Base-by-base conservation (phyloP, 2,888 invertebrate species). In the Lasioglossum pauxillum region DNA sequence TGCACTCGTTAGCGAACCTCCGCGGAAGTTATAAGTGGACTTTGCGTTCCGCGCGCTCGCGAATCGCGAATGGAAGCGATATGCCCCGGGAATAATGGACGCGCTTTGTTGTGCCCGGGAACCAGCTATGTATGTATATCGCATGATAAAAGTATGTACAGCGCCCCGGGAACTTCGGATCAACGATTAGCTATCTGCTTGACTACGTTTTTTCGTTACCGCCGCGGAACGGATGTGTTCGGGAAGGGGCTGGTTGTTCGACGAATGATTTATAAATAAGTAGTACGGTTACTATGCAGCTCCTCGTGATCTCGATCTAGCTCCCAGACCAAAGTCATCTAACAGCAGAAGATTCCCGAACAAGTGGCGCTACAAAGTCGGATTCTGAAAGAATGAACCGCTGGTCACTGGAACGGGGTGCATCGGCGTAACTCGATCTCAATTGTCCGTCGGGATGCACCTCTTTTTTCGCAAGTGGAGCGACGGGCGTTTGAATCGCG, bases 401-500 rank as follows among this genome's bases (percentile, higher is more conserved):
- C 27, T 27, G 0, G 27, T 1, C n/a, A 60, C 0, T 27, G n/a
- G 14, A 1, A 14, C 14, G 60, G 27, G 23, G 23, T n/a, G 31
- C 64, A 31, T 35, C 16, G 12, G 23, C 35, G 38, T 38, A 38
- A 49, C 49, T 60, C 49, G 64, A 75, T 57, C 53, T 27, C 23
- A 35, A 57, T 75, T 75, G 49, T 57, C 82, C 38, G 74, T 27
- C 71, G 78, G 19, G 60, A 53, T 53, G 35, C 31, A 23, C 23
- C n/a, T 78, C 53, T 57, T 57, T 74, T 60, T 80, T 49, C n/a
- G 60, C 41, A 46, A 67, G 19, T 31, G 60, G 80, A n/a, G 72
- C 88, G 81, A 82, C 73, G 79, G 86, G 86, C 77, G 88, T 84
- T 92, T 88, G 83, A 90, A 91, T 88, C 83, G 89, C 88, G 83